These are phyloP conservation scores for Pipa parva DNA, from an alignment of 2,113 vertebrate genomes.

Conservation along the genomic window DNA sequence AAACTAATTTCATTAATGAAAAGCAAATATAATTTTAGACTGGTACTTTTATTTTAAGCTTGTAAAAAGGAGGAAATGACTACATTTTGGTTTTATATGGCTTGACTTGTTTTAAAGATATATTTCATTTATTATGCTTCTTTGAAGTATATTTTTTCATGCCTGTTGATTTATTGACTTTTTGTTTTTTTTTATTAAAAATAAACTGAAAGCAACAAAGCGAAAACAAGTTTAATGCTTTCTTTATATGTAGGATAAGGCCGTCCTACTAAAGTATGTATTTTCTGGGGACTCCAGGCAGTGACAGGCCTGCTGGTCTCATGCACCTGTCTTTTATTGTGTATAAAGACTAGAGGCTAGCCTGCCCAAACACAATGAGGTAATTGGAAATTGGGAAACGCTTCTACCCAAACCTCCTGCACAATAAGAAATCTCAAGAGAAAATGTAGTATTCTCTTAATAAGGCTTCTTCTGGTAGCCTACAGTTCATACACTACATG, in stretches of 20 bases:
- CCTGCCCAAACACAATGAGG: too few species aligned
- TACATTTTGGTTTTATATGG: conserved; percentile 51
- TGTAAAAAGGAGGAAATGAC: conserved; percentile 55
- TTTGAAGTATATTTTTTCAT: neutral
- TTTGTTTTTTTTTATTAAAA: neutral
- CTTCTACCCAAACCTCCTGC: too few species aligned
- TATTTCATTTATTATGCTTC: conserved; percentile 49
- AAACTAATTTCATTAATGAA: conserved; percentile 49
- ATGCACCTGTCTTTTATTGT: too few species aligned
- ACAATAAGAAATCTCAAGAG: too few species aligned
- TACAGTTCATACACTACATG: too few species aligned
- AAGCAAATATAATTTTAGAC: conserved; percentile 43
- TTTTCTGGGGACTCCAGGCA: too few species aligned
- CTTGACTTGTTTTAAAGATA: conserved; percentile 48
- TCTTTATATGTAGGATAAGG: neutral
- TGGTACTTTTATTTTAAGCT: conserved; percentile 48
- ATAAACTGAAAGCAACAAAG: too few species aligned
- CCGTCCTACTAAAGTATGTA: too few species aligned
- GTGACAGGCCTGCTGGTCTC: neutral
- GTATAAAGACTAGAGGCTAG: neutral
- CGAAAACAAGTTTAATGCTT: neutral
- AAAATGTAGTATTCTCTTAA: too few species aligned
- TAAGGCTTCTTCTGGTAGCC: too few species aligned
- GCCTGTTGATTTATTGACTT: neutral
- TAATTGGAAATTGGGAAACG: too few species aligned